Percentiles rank a stretch among this genome's conserved stretches.
These are phyloP conservation scores for Monodelphis domestica DNA, from an alignment of 2,797 vertebrate genomes.

Conservation along the genomic window DNA sequence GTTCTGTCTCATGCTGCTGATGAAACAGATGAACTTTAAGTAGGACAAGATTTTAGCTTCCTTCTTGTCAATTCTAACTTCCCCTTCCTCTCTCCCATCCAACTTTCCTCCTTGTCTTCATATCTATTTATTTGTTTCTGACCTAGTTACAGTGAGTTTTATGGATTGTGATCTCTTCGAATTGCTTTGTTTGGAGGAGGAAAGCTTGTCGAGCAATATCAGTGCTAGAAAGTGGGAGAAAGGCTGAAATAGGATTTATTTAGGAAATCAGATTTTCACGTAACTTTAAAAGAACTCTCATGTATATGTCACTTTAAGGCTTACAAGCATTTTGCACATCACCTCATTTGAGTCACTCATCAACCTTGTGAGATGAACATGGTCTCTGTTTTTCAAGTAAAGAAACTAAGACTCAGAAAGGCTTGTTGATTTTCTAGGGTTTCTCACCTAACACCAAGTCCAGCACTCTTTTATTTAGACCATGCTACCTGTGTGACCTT, in stretches of 20 bases:
- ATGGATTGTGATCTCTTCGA: not conserved
- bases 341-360: not conserved
- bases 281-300: not conserved
- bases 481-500: not conserved
- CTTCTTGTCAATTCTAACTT: not conserved
- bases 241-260: not conserved
- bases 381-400: not conserved
- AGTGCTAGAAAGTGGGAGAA: slow-evolving; percentile 4
- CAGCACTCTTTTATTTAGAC: not conserved
- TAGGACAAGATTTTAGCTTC: not conserved
- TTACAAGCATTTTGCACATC: not conserved
- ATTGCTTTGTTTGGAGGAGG: not conserved
- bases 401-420: not conserved
- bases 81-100: not conserved
- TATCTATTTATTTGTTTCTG: slow-evolving; percentile 40
- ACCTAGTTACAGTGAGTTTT: not conserved
- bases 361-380: not conserved
- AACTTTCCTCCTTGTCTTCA: not conserved
- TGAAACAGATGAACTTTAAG: slow-evolving; percentile 32
- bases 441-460: not conserved
- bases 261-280: not conserved
- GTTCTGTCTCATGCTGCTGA: not conserved
- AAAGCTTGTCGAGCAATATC: not conserved
- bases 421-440: not conserved
- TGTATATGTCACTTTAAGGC: not conserved